Conservation (phyloP, 1,140 invertebrate genomes). For the Dysdera silvatica region DNA sequence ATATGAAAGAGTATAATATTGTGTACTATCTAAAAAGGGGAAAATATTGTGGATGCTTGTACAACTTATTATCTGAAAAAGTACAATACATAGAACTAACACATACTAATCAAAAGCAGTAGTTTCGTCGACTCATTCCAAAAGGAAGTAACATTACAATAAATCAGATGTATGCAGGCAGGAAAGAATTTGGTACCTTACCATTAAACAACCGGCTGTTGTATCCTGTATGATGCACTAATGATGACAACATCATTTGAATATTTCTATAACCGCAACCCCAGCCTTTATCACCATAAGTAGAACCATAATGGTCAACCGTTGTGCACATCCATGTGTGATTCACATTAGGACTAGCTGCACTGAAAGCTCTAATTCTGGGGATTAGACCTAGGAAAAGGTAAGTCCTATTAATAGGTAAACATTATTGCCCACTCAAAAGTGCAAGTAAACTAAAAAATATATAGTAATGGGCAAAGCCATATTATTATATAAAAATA, state of each 20-base stretch:
- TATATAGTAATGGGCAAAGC: too few species aligned
- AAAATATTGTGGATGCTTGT: too few species aligned
- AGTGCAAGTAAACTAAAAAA: too few species aligned
- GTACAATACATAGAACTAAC: background rate
- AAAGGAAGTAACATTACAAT: background rate
- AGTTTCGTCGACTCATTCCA: background rate
- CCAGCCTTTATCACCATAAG: slow-evolving; percentile 80
- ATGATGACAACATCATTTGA: slow-evolving; percentile 78
- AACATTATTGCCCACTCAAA: too few species aligned
- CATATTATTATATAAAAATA: too few species aligned
- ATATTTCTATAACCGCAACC: slow-evolving; percentile 79
- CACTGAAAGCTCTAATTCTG: slow-evolving; percentile 59
- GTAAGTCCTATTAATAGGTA: background rate
- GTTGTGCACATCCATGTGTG: slow-evolving; percentile 64
- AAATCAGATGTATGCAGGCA: too few species aligned
- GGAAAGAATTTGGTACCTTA: slow-evolving; percentile 16
- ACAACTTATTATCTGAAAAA: background rate
- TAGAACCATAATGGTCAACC: slow-evolving; percentile 75
- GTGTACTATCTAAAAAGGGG: too few species aligned
- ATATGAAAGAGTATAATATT: too few species aligned
- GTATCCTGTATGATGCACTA: slow-evolving; percentile 63
- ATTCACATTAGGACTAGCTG: slow-evolving; percentile 57
- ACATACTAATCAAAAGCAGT: background rate
- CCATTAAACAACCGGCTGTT: slow-evolving; percentile 55
- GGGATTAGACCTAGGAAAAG: slow-evolving; percentile 57